Percentiles rank a stretch among this genome's conserved stretches.
phyloP scores from a whole-genome alignment of 2,888 invertebrate species.

The Argyresthia goedartella region DNA sequence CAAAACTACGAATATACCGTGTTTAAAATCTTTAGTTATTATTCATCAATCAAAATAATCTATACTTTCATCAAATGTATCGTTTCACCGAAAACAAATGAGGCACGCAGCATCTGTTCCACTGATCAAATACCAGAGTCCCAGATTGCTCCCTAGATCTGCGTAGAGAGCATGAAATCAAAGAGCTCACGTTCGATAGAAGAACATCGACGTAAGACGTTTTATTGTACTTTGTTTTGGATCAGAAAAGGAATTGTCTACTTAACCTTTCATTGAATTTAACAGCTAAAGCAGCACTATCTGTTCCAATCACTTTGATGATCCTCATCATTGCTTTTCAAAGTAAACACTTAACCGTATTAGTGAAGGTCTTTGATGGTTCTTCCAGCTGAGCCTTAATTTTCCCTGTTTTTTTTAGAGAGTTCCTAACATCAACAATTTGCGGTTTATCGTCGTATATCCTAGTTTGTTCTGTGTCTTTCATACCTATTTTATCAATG shows the following conservation, averaged over 20 bases:
- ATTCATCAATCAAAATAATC: too few species aligned
- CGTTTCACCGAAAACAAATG: background rate
- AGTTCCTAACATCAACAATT: too few species aligned
- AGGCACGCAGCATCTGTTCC: background rate
- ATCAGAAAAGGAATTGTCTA: background rate
- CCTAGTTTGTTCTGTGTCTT: too few species aligned
- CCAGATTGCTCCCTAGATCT: background rate
- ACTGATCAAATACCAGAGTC: too few species aligned
- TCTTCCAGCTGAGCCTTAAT: too few species aligned
- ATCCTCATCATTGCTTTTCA: too few species aligned
- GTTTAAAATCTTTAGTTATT: too few species aligned
- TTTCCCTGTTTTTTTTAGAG: too few species aligned
- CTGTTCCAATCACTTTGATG: background rate
- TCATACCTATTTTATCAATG: too few species aligned
- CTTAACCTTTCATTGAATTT: conserved; percentile 1
- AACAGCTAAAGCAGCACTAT: background rate
- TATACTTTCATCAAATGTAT: background rate
- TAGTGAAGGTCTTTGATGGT: background rate
- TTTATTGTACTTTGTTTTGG: conserved; percentile 1
- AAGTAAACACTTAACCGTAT: too few species aligned
- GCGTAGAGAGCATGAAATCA: background rate
- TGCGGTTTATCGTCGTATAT: too few species aligned
- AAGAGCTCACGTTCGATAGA: background rate
- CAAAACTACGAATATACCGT: too few species aligned
- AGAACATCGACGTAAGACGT: background rate